A percentile compares a stretch with the other conserved stretches of the same genome.
These are phyloP conservation scores for Lagria hirta DNA, from an alignment of 2,888 invertebrate species.

Conservation along the genomic window DNA sequence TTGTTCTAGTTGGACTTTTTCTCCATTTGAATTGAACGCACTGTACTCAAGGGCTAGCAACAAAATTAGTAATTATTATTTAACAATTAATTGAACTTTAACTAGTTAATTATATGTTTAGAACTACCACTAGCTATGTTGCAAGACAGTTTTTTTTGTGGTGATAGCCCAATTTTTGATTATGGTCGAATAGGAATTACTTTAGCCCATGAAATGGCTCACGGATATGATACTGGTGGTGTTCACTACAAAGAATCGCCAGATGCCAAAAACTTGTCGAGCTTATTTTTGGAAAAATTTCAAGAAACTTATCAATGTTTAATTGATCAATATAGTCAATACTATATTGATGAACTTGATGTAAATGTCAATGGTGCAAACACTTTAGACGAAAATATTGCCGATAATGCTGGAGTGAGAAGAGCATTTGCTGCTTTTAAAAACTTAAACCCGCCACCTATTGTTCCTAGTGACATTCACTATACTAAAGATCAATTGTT, in stretches of 20 bases:
- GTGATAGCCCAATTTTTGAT: conserved; percentile 52
- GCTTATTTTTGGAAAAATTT: conserved; percentile 61
- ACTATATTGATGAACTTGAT: conserved; percentile 69
- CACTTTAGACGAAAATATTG: conserved; percentile 90
- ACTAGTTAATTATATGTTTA: conserved; percentile 33
- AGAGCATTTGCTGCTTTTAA: conserved; percentile 47
- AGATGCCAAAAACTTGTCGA: conserved; percentile 55
- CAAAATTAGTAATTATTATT: conserved; percentile 56
- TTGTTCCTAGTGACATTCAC: neutral
- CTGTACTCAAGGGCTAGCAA: conserved; percentile 61
- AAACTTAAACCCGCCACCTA: conserved; percentile 20
- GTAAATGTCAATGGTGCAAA: conserved; percentile 84
- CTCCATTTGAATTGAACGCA: conserved; percentile 64
- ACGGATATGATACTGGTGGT: conserved; percentile 53
- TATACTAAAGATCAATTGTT: conserved; percentile 50
- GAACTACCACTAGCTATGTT: conserved; percentile 47
- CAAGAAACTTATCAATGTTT: conserved; percentile 78
- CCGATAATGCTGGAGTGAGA: conserved; percentile 79
- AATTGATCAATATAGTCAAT: conserved; percentile 85
- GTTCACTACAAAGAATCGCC: conserved; percentile 57
- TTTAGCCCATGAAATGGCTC: conserved; percentile 61
- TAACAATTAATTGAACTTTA: too few species aligned
- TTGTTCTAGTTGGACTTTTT: conserved; percentile 47
- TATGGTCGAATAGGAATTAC: conserved; percentile 60
- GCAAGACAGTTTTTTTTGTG: conserved; percentile 46